A percentile compares a stretch with the other conserved stretches of the same genome.
These are phyloP conservation scores for Rhabdomys dilectus DNA, from an alignment of 2,113 vertebrate genomes.

Conservation along the genomic window DNA sequence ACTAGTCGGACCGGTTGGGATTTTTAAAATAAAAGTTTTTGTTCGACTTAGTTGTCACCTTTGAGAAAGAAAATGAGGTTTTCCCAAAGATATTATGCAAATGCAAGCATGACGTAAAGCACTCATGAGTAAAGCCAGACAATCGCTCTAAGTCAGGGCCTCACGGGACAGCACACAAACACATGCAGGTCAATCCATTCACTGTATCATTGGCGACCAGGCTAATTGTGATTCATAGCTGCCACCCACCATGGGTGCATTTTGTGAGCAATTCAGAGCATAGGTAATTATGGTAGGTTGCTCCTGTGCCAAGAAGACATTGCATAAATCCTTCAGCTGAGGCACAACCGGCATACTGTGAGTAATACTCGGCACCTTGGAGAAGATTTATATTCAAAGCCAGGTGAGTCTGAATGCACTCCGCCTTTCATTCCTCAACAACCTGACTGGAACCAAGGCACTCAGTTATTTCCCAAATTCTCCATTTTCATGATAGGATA, in stretches of 20 bases:
- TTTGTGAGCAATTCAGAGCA: slow-evolving; percentile 77
- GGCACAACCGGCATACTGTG: slow-evolving; percentile 80
- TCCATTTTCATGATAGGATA: slow-evolving; percentile 80
- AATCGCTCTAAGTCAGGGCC: background rate
- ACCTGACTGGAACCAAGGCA: slow-evolving; percentile 81
- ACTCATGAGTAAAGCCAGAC: slow-evolving; percentile 39
- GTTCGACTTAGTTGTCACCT: slow-evolving; percentile 54
- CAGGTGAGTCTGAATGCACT: slow-evolving; percentile 79
- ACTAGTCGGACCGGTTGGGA: background rate
- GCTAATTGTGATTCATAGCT: slow-evolving; percentile 85
- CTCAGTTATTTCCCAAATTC: slow-evolving; percentile 84
- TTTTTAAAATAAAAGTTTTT: slow-evolving; percentile 52
- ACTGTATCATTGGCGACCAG: slow-evolving; percentile 49
- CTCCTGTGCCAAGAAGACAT: slow-evolving; percentile 73
- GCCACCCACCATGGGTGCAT: slow-evolving; percentile 71
- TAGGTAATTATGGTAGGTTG: slow-evolving; percentile 83
- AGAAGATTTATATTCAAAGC: slow-evolving; percentile 85
- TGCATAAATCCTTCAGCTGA: slow-evolving; percentile 84
- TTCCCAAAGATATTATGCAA: slow-evolving; percentile 51
- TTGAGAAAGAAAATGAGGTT: slow-evolving; percentile 36
- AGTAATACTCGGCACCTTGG: slow-evolving; percentile 82
- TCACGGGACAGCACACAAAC: background rate
- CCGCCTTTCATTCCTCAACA: slow-evolving; percentile 84
- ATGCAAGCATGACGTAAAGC: background rate
- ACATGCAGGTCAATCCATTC: slow-evolving; percentile 66